Base-by-base conservation (phyloP, 1,140 invertebrate genomes). In the Aphaenogaster rudis region DNA sequence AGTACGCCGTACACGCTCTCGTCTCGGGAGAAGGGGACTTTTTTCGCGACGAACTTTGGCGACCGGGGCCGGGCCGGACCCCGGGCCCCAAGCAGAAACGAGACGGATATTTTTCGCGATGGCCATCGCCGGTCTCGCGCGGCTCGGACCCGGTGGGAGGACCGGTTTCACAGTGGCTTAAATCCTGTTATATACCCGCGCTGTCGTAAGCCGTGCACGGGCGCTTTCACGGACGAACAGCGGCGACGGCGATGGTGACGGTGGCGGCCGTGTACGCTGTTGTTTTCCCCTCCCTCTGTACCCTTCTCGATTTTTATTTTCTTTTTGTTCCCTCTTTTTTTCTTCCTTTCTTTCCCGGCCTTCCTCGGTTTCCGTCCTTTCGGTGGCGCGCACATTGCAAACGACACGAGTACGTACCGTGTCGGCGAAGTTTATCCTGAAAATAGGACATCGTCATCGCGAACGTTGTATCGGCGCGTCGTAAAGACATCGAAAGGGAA, bases 111-210 rank as follows among this genome's bases (percentile, higher is more conserved):
- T 92, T 92, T 92, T 92, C 88, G 81, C 88, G 87, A 92, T 90
- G 88, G 86, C 79, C 71, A 72, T 67, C 63, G 79, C 63, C 66
- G 82, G 61, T 87, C 87, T 85, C 36, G 59, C 63, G 79, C 50
- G 78, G 54, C 64, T 39, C 52, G 63, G 57, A 74, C 42, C 76
- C 90, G 88, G 88, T 91, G 91, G 90, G 91, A 92, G 91, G 89
- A 92, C 90, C 91, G 91, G 88, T 92, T 91, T 90, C 84, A 90
- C 88, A 91, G 90, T 91, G 91, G 90, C 90, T 91, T 91, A 91
- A 91, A 91, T 91, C 90, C 90, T 91, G 90, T 91, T 91, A 91
- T 91, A 77, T 48, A 63, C 80, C 77, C 63, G 90, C 76, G 67
- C 57, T 66, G 86, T 21, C 71, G 77, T 78, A 82, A 90, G 87